Evolutionary conservation across 2,888 invertebrate species (phyloP).

Genomic region (Blastobasis adustella): DNA sequence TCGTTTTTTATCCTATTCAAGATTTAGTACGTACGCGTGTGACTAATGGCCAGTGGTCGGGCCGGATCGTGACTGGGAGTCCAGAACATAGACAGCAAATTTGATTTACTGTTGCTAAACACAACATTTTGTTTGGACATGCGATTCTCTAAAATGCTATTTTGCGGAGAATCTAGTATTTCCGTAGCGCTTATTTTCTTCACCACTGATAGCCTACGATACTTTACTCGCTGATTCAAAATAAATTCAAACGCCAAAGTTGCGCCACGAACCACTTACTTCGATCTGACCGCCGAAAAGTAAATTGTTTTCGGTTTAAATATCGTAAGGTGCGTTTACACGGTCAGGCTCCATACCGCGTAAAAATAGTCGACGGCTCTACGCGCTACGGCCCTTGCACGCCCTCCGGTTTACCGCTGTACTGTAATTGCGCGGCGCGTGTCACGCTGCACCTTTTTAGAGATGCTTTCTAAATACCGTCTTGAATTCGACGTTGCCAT

Average conservation of each 20-base stretch:
- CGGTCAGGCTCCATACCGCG: constrained; percentile 16
- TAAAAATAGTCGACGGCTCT: constrained; percentile 41
- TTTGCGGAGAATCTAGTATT: too few relatives aligned
- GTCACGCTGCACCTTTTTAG: too few relatives aligned
- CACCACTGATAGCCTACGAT: too few relatives aligned
- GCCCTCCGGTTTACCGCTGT: constrained; percentile 7
- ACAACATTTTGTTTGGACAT: background rate
- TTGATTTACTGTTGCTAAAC: constrained; percentile 21
- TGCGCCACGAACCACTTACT: too few relatives aligned
- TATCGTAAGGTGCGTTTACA: constrained; percentile 19
- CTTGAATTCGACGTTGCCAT: too few relatives aligned
- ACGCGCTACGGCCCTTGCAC: constrained; percentile 31
- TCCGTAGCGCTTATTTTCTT: too few relatives aligned
- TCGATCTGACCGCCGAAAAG: constrained; percentile 6
- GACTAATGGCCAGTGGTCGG: constrained; percentile 41
- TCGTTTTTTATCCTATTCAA: background rate
- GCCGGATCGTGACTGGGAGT: constrained; percentile 42
- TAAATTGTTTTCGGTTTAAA: constrained; percentile 19
- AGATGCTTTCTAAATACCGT: too few relatives aligned
- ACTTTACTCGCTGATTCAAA: too few relatives aligned
- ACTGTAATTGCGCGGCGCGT: background rate
- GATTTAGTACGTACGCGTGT: constrained; percentile 19
- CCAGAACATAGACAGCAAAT: constrained; percentile 34
- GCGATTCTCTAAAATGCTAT: background rate
- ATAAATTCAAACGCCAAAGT: too few relatives aligned